Evolutionary conservation across 1,140 invertebrate genomes (phyloP), one percentile per base, ranked within the genome.

Genomic region (Spodoptera litura): DNA sequence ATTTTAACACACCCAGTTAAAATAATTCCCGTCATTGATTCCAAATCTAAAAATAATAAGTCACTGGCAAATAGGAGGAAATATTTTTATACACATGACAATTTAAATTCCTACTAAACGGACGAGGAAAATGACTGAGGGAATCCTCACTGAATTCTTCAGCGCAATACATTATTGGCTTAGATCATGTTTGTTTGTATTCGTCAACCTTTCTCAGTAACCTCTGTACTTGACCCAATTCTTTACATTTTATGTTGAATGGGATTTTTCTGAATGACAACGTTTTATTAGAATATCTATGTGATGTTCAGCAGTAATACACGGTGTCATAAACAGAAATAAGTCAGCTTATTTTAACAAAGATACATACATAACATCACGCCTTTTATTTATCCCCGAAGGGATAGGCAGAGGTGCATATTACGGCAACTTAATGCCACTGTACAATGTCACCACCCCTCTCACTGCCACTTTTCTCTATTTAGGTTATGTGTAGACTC

Each of bases 201-300:
- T 61, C 58, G 58, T 61, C 58, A 61, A 61, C 58, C 58, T 44
- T 64, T 64, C 61, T 64, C 31, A n/a, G 61, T 64, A 64, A 44
- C 31, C 13, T 35, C 13, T 44, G n/a, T n/a, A 44, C 61, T 64
- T 64, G 61, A 64, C 61, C 61, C 4, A 44, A 64, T 64, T 64
- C 35, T n/a, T 8, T 44, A 44, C 6, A 44, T 44, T 31, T 61
- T 35, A 11, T 38, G 13, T 44, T 64, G 61, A 38, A 44, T 20
- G 61, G 61, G 31, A 31, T 44, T 64, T 64, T 62, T 44, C 6
- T 44, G 35, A 8, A 64, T 64, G 61, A 62, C 13, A 31, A 35
- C 13, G 3, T 13, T 8, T 4, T 10, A 35, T 35, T 35, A 0
- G 38, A 44, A 44, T 35, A 38, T 35, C 11, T 25, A 35, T n/a